Conservation (phyloP, 64 coral and sea anemone genomes). For the Montipora cactus region DNA sequence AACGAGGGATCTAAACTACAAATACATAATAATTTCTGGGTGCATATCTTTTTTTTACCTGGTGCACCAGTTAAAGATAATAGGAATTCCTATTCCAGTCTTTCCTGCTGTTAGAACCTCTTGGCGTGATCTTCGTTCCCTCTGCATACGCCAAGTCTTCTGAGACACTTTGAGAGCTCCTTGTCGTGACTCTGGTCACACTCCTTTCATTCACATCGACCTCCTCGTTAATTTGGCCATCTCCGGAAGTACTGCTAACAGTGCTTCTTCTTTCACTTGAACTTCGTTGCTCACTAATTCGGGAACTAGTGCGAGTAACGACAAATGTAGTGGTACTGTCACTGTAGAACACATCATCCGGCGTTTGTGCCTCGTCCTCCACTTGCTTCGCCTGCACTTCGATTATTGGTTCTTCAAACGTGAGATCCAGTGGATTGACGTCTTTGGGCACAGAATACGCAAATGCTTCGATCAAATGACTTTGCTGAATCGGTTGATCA, state of each 20-base stretch:
- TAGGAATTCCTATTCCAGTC: conserved; percentile 22
- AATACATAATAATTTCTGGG: background rate
- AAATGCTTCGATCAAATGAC: background rate
- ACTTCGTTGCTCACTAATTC: background rate
- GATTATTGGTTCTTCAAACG: conserved; percentile 47
- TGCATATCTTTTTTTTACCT: background rate
- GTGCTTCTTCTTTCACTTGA: background rate
- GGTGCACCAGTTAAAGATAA: conserved; percentile 3
- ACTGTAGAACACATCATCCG: conserved; percentile 6
- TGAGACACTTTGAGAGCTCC: conserved; percentile 13
- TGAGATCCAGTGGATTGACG: background rate
- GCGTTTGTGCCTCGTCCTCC: background rate
- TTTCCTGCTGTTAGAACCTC: background rate
- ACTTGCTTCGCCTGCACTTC: conserved; percentile 27
- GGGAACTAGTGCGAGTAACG: background rate
- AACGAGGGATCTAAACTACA: background rate
- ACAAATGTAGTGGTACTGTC: conserved; percentile 20
- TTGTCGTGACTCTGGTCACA: conserved; percentile 1
- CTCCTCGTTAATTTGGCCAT: background rate
- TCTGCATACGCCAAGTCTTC: conserved; percentile 29
- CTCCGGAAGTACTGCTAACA: background rate
- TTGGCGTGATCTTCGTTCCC: conserved; percentile 10
- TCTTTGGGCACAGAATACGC: background rate
- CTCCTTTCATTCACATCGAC: conserved; percentile 11
- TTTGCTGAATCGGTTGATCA: conserved; percentile 14